A percentile compares a stretch with the other conserved stretches of the same genome.
Evolutionary conservation across 2,888 invertebrate genomes (phyloP).

Genomic region (Hydroisotoma schaefferi): DNA sequence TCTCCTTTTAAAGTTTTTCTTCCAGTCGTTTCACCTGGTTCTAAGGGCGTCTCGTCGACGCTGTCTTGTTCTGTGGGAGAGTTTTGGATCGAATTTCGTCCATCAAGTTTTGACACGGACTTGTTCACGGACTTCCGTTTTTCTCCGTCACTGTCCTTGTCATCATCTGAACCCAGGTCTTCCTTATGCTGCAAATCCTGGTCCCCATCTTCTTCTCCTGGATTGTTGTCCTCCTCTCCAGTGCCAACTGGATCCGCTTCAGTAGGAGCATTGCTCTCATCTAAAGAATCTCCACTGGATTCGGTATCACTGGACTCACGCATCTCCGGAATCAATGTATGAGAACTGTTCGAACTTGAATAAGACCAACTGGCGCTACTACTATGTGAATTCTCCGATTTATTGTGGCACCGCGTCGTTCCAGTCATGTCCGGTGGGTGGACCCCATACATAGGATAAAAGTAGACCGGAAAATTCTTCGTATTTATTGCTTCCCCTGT

Average conservation of each 20-base stretch:
- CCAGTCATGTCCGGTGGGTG: conserved; percentile 16
- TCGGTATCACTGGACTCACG: too few relatives aligned
- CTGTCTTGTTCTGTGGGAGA: too few relatives aligned
- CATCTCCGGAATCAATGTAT: too few relatives aligned
- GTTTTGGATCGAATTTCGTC: too few relatives aligned
- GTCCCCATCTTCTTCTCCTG: conserved; percentile 3
- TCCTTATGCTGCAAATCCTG: too few relatives aligned
- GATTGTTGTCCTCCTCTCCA: conserved; percentile 13
- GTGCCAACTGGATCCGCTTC: too few relatives aligned
- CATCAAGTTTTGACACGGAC: background rate
- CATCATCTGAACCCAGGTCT: background rate
- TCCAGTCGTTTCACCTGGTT: background rate
- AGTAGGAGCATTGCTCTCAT: background rate
- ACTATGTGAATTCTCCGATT: background rate
- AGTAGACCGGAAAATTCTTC: conserved; percentile 26
- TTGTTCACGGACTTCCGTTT: conserved; percentile 4
- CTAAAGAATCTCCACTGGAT: background rate
- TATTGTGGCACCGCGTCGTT: conserved; percentile 20
- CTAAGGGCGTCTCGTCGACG: conserved; percentile 4
- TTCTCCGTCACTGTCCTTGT: conserved; percentile 8
- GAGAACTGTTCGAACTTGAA: too few relatives aligned
- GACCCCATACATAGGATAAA: conserved; percentile 28
- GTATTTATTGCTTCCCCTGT: conserved; percentile 28
- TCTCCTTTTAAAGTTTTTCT: background rate
- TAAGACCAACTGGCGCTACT: background rate